Base-by-base conservation (phyloP, 2,888 invertebrate species). In the Scrobipalpa atriplicella region DNA sequence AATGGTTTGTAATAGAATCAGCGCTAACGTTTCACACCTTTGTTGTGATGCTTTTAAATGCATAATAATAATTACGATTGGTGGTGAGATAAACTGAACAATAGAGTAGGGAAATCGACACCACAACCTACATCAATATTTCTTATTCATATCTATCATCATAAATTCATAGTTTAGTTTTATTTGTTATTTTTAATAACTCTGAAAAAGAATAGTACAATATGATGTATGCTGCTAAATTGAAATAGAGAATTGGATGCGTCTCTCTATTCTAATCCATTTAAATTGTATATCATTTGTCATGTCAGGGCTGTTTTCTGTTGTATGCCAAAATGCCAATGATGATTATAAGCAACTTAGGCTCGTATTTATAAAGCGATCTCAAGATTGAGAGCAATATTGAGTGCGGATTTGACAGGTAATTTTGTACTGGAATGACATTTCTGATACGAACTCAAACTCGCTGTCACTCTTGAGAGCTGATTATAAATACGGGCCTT, bases 71-170 rank as follows among this genome's bases (percentile, higher is more conserved):
- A 62, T 9, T 43, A 54, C 56, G 61, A 65, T 54, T 60, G 19
- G 41, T 43, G 75, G 73, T 70, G 72, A 78, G 80, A 86, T 85
- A 81, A 82, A 78, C 71, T 78, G 78, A 83, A 87, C 85, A 87
- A 87, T 86, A 78, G 85, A 77, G 74, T 74, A 78, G 84, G 83
- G 85, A 86, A 87, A 87, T 85, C 84, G 83, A 86, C 85, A 82
- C 83, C 79, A 29, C 56, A 56, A 29, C 56, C 54, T n/a, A 11
- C 19, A 54, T 54, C 19, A 54, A 54, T 54, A 54, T 54, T 21
- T 54, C 47, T 47, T 8, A 47, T 16, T 47, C 47, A n/a, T 47
- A 47, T 47, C 47, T 47, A 47, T 47, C 47, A 47, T 47, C 47
- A 8, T 47, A n/a, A n/a, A 47, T 7, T 47, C 16, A 16, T n/a